Evolutionary conservation across 1,140 invertebrate genomes (phyloP), one percentile per base, ranked within the genome.

Genomic region (Lutraria rhynchaena): DNA sequence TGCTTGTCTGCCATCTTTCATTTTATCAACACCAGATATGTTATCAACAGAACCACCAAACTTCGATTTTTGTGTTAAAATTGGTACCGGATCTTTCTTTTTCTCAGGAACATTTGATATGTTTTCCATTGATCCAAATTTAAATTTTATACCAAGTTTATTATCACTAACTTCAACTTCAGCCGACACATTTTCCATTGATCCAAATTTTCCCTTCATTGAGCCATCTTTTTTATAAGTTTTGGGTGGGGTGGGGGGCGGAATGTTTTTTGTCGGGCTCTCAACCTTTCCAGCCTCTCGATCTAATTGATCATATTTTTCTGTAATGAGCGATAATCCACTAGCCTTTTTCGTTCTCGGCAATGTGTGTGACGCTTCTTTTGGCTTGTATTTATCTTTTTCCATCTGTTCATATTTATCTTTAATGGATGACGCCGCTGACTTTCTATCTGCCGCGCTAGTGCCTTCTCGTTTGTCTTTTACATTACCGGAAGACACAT

Each of bases 351-450:
- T 80, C 7, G 65, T 67, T 29, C 61, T 69, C 13, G 76, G 76
- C 35, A 70, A 46, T 3, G 61, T 67, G 37, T 80, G 44, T 17
- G 76, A 31, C 22, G 53, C 17, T 1, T 69, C 49, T 57, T 78
- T 65, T n/a, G 49, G 49, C 55, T 70, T 74, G 58, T 53, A 55
- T 58, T 74, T 53, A 5, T 80, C 61, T 41, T 61, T 44, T 73
- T 83, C 73, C 22, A 77, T n/a, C 69, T 83, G 71, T 78, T 77
- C 67, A 55, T 63, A 69, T 51, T 80, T 82, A 55, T 78, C 61
- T 85, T 85, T 73, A 49, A 82, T 46, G 2, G 61, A 67, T 35
- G 75, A 53, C 24, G 76, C 63, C 0, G 60, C 78, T 29, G 74
- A 17, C 29, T 67, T 67, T 27, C 51, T 75, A 70, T 70, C 65